Evolutionary conservation across 2,888 invertebrate genomes (phyloP), one percentile per base, ranked within the genome.

Genomic region (Diarsia rubi): DNA sequence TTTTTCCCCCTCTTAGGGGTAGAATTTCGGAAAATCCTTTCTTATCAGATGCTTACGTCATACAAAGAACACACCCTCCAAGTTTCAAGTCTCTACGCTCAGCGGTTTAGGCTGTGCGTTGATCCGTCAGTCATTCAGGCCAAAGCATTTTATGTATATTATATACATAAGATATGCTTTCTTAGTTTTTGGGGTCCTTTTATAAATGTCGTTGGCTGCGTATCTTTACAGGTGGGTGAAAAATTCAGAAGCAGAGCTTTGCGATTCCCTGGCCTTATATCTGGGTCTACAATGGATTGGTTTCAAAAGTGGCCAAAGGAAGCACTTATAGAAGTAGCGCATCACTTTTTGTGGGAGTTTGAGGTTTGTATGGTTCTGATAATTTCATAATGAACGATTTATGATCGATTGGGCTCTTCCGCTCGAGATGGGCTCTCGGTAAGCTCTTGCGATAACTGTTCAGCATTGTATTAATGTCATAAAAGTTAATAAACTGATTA

Each of bases 221-320:
- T 45, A 24, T 54, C 44, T 42, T 57, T 59, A 21, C 79, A 98
- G 98, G 98, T 99, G 2, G 98, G 99, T 75, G 98, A 98, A 91
- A 99, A 98, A 90, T 99, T 99, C 93, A 97, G 99, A 75, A 98
- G 98, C 70, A 97, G 99, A 79, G 97, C 99, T 0, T 90, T 99
- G 68, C 99, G 98, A 93, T 99, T 99, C 92, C 99, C 99, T 0
- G 99, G 98, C 9, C 96, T 99, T n/a, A 99, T 99, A 90, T 99
- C 99, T 21, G 99, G 99, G 0, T 99, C 98, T 84, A 98, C 98
- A 0, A 98, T 99, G 95, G 98, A 99, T 92, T 99, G 99, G 99
- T 99, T 99, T 95, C 98, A 98, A 86, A 97, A 98, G 83, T 99
- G 99, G 99, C 99, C 99, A 0, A 97, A 97, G 90, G 98, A 98